Conservation (phyloP, 2,888 invertebrate genomes). For the Tiliacea citrago region DNA sequence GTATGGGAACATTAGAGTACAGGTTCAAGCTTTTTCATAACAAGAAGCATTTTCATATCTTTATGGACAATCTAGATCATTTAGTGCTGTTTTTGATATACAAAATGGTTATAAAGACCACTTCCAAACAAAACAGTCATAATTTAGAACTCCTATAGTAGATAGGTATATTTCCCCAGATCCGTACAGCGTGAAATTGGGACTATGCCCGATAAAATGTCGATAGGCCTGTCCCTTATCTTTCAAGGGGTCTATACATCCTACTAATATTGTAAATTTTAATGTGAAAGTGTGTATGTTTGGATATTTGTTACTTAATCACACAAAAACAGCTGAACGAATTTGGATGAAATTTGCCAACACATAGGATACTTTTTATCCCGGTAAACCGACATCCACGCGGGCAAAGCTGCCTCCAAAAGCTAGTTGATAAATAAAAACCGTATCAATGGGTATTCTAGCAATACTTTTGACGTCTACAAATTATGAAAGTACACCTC, state of each 20-base stretch:
- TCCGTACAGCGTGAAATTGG: conserved; percentile 20
- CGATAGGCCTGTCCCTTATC: conserved; percentile 12
- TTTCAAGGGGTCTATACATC: neutral
- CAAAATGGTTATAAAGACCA: neutral
- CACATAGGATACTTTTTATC: no score
- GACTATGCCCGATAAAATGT: conserved; percentile 45
- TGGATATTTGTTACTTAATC: no score
- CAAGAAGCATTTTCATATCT: conserved; percentile 21
- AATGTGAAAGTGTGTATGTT: no score
- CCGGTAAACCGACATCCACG: no score
- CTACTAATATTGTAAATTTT: no score
- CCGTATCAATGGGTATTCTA: neutral
- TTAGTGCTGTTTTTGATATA: conserved; percentile 17
- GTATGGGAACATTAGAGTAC: conserved; percentile 14
- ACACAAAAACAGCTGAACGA: no score
- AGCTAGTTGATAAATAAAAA: neutral
- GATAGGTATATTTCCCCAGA: neutral
- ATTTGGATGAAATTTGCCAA: no score
- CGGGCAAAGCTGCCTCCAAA: no score
- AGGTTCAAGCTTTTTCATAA: conserved; percentile 12
- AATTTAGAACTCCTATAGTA: conserved; percentile 4
- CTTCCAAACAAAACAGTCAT: neutral
- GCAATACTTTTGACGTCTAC: neutral
- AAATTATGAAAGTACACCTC: conserved; percentile 11
- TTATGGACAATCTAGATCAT: neutral